Percentiles rank a stretch among this genome's conserved stretches.
These are phyloP conservation scores for Heterodera schachtii DNA, from an alignment of 1,140 invertebrate species.

Conservation along the genomic window DNA sequence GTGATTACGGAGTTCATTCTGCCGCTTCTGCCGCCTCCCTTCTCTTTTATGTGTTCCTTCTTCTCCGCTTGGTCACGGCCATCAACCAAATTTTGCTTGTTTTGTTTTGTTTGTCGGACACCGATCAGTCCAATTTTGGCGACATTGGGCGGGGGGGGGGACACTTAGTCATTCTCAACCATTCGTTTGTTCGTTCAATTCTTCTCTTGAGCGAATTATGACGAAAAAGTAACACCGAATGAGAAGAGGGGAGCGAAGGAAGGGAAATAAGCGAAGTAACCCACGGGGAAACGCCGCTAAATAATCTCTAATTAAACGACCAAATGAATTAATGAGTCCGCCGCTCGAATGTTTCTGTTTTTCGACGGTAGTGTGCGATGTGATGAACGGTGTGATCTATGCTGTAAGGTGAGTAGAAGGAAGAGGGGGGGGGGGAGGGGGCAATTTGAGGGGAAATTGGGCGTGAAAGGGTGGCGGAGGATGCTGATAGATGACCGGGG, in stretches of 20 bases:
- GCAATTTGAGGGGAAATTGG: background rate
- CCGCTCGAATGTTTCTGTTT: background rate
- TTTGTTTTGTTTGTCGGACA: constrained; percentile 1
- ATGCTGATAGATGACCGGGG: background rate
- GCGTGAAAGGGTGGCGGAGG: no score
- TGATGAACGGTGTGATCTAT: background rate
- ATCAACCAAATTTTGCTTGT: background rate
- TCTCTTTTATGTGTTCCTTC: background rate
- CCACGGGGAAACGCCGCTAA: background rate
- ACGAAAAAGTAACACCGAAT: background rate
- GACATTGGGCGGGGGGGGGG: background rate
- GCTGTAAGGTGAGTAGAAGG: background rate
- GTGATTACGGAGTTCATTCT: no score
- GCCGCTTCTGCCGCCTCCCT: no score
- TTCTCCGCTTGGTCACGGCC: background rate
- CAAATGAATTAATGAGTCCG: background rate
- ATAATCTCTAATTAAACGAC: background rate
- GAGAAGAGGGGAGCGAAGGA: no score
- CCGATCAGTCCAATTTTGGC: background rate
- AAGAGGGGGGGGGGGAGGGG: no score
- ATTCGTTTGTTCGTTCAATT: background rate
- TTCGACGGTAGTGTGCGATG: background rate
- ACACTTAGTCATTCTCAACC: background rate
- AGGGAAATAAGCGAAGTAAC: no score
- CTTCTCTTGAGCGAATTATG: background rate